Evolutionary conservation across 2,113 vertebrate genomes (phyloP).

Genomic region (Datnioides undecimradiatus): DNA sequence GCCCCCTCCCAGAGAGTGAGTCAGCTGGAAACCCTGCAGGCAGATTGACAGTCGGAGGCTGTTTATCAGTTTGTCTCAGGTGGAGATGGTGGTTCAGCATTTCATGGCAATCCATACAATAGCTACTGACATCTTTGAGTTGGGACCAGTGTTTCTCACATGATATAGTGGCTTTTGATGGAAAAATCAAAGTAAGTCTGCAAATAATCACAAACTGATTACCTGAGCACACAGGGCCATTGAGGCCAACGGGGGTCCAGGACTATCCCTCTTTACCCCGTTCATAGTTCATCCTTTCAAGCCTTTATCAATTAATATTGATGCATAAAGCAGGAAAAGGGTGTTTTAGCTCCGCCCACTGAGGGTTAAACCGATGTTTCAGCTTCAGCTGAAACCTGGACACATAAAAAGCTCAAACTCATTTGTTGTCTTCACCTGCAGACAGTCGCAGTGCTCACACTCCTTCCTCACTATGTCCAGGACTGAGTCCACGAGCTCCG

Average conservation of each 20-base stretch:
- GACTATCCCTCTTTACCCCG: not conserved
- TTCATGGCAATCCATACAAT: no score
- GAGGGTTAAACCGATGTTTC: not conserved
- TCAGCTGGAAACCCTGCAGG: slow-evolving; percentile 72
- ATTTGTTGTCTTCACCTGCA: slow-evolving; percentile 73
- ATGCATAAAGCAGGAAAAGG: not conserved
- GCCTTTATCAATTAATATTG: no score
- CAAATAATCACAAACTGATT: no score
- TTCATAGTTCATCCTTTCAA: not conserved
- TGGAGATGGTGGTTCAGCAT: no score
- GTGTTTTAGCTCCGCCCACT: not conserved
- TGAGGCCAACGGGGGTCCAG: not conserved
- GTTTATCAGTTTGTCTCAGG: no score
- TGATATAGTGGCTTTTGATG: no score
- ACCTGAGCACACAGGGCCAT: no score
- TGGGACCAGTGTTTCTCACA: no score
- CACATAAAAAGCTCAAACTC: not conserved
- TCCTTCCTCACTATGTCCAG: slow-evolving; percentile 93
- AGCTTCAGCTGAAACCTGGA: no score
- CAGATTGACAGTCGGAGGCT: not conserved
- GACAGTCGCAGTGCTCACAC: slow-evolving; percentile 92
- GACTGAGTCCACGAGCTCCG: slow-evolving; percentile 92
- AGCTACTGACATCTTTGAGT: no score
- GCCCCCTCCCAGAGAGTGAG: slow-evolving; percentile 68
- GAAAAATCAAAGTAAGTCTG: no score